A percentile compares a stretch with the other conserved stretches of the same genome.
These are phyloP conservation scores for Hydropotes inermis DNA, from an alignment of 2,113 vertebrate species.

Conservation along the genomic window DNA sequence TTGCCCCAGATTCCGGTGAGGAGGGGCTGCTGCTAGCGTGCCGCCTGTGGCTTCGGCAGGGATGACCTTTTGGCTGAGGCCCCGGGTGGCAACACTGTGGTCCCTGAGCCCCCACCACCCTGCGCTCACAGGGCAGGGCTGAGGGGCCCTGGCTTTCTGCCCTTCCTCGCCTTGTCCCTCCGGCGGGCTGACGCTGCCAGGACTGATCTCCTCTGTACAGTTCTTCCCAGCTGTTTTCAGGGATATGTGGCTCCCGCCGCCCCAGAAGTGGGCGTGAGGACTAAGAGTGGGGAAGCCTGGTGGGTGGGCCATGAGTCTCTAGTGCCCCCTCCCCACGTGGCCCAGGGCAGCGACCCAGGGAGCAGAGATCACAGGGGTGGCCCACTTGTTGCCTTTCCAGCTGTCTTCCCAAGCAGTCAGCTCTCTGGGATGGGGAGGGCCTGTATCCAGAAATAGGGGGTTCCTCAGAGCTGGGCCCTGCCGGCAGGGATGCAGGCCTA, in stretches of 20 bases:
- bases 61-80: not conserved
- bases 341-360: not conserved
- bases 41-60: constrained; percentile 6
- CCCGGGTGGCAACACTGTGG: not conserved
- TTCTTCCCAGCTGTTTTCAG: not conserved
- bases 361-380: not conserved
- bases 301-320: not conserved
- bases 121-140: not conserved
- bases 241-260: not conserved
- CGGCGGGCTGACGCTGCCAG: rapidly evolving
- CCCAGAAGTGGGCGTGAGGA: too few relatives aligned
- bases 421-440: not conserved
- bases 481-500: too few relatives aligned
- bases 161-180: not conserved
- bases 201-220: rapidly evolving
- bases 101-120: not conserved
- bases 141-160: not conserved
- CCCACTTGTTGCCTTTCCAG: too few relatives aligned
- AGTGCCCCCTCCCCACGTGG: not conserved
- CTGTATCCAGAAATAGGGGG: not conserved
- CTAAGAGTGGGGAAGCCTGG: not conserved
- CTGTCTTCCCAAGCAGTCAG: rapidly evolving
- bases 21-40: not conserved
- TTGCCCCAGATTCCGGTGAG: rapidly evolving
- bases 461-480: not conserved